Evolutionary conservation across 23 tunicate genomes (phyloP).

Genomic region (Diplosoma virens): DNA sequence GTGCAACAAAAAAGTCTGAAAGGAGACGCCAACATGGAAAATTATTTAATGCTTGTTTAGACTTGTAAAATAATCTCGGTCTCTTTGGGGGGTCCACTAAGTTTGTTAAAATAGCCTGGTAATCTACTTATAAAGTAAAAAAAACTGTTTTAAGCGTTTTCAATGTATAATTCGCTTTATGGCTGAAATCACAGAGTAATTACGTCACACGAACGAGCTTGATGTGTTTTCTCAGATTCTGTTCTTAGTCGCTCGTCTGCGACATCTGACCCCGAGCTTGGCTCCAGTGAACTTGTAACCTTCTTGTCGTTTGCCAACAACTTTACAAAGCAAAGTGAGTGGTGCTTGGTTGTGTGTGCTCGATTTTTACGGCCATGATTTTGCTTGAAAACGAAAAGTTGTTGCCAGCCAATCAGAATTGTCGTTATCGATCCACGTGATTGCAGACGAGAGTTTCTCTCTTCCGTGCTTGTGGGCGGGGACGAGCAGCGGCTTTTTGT

Average conservation of each 20-base stretch:
- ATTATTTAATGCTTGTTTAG: too few relatives aligned
- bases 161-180: too few relatives aligned
- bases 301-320: conserved; percentile 32
- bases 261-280: conserved; percentile 14
- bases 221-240: not conserved
- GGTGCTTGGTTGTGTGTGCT: not conserved
- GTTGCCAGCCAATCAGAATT: too few relatives aligned
- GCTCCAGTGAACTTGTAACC: conserved; percentile 30
- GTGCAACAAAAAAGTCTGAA: too few relatives aligned
- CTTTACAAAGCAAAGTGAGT: conserved; percentile 45
- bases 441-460: conserved; percentile 23
- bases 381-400: too few relatives aligned
- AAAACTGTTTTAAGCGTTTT: too few relatives aligned
- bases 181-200: not conserved
- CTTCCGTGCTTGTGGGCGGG: conserved; percentile 60
- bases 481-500: conserved; percentile 37
- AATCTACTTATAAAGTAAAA: too few relatives aligned
- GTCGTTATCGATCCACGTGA: too few relatives aligned
- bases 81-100: too few relatives aligned
- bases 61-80: too few relatives aligned
- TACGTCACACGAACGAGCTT: not conserved
- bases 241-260: conserved; percentile 9
- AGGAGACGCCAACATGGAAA: too few relatives aligned
- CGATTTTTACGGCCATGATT: not conserved
- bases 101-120: too few relatives aligned